phyloP scores from a whole-genome alignment of 1,140 invertebrate genomes.

The Teleogryllus occipitalis region DNA sequence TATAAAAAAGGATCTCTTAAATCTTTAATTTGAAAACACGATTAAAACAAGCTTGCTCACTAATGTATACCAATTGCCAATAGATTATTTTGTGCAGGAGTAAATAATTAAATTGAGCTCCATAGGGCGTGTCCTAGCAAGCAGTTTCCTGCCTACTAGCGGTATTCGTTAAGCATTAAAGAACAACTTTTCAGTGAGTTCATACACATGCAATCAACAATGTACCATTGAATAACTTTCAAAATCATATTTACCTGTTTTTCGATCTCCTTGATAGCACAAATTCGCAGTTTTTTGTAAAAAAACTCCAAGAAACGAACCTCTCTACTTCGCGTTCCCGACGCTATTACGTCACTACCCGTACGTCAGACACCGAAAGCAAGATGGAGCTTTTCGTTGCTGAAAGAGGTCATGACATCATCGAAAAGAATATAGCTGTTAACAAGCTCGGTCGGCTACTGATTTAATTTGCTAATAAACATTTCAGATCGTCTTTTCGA shows the following conservation, averaged over 20 bases:
- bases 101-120: too few species aligned
- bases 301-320: background rate
- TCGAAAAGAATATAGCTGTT: background rate
- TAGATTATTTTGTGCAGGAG: too few species aligned
- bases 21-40: background rate
- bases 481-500: too few species aligned
- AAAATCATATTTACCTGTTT: background rate
- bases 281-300: background rate
- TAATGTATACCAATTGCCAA: too few species aligned
- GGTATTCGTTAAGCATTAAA: background rate
- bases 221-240: background rate
- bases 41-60: too few species aligned
- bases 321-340: background rate
- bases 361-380: background rate
- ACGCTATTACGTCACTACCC: background rate
- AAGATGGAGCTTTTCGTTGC: background rate
- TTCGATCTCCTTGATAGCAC: background rate
- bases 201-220: background rate
- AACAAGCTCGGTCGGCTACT: background rate
- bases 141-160: too few species aligned
- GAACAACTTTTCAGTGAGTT: background rate
- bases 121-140: too few species aligned
- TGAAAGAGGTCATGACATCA: background rate
- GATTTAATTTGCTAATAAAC: too few species aligned
- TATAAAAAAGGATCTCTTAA: background rate